Evolutionary conservation across 1,140 invertebrate species (phyloP), one percentile per base, ranked within the genome.

Genomic region (Archivesica marissinica): DNA sequence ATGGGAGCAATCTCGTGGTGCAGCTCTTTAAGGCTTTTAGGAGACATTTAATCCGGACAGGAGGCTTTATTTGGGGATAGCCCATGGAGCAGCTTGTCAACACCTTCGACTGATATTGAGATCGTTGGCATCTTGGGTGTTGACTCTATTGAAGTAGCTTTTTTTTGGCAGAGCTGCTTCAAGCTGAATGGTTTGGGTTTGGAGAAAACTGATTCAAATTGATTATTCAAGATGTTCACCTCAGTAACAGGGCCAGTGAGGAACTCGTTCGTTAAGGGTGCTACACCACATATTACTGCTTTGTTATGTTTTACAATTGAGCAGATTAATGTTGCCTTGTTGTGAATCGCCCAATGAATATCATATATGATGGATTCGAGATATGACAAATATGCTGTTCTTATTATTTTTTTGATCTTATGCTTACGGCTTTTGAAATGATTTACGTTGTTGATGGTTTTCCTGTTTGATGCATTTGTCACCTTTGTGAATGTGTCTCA

Each of bases 11-110:
- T 70, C 64, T 84, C 64, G 11, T 38, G 13, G 64, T 35, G 17
- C 0, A 78, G 66, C 75, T 83, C 66, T 61, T 84, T 84, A n/a
- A 84, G 68, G 23, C 84, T 38, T 4, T 28, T 13, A 15, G 30
- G 80, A 17, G 39, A 76, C 39, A 84, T 74, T 56, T 74, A 17
- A 64, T 86, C 74, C 66, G 75, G 81, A 11, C 86, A 74, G 9
- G 38, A 25, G 1, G 86, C 86, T 84, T 87, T 84, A 47, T 72
- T 30, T 13, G 80, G 80, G 23, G 47, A 74, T 25, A 84, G 74
- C 23, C 59, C 64, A 35, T 7, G 39, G 13, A 84, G 75, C 0
- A 84, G 41, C 72, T 83, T 84, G 13, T 41, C 20, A 13, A 78
- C 66, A 11, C 66, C 74, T 66, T 72, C 39, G 20, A 39, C 33